Evolutionary conservation across 2,113 vertebrate genomes (phyloP), one percentile per base, ranked within the genome.

Genomic region (Sclerurus mexicanus): DNA sequence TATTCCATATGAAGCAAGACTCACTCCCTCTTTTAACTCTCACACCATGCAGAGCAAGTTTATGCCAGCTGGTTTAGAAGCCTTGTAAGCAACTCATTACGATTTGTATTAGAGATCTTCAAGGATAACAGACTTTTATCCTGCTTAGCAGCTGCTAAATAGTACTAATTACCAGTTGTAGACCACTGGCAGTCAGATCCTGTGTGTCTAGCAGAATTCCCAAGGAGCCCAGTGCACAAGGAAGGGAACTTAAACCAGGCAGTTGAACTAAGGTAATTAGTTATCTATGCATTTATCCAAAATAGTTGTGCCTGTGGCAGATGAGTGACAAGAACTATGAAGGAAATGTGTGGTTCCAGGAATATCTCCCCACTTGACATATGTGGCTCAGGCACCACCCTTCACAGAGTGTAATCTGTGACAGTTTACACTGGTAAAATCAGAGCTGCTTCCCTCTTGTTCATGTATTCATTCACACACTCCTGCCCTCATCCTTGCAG

Each of bases 131-230:
- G 39, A 37, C 74, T 74, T 72, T 89, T 81, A 63, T 53, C 72
- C 87, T 49, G 56, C 85, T 84, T 89, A 90, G 64, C 82, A 93
- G 85, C 72, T 96, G 91, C 66, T 91, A 89, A 95, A 82, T 91
- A 35, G 39, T 40, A 28, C 82, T 90, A 93, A 94, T 95, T 86
- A 77, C 23, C 79, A 90, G 79, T 75, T 95, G 88, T 40, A 85
- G 50, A 56, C 81, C 87, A 86, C 93, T 93, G 50, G 46, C 52
- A 79, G 50, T 50, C 58, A 37, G 53, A 62, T 50, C n/a, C 59
- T 14, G 2, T 9, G 30, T 18, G 21, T 39, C 13, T 6, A 66
- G 31, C 37, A 52, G 30, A 74, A 90, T 59, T 90, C 50, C 24
- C 53, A 37, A 42, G 4, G 7, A 12, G 14, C 28, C 49, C 49